These are phyloP conservation scores for Saccopteryx leptura DNA, from an alignment of 2,113 vertebrate genomes.

Conservation along the genomic window DNA sequence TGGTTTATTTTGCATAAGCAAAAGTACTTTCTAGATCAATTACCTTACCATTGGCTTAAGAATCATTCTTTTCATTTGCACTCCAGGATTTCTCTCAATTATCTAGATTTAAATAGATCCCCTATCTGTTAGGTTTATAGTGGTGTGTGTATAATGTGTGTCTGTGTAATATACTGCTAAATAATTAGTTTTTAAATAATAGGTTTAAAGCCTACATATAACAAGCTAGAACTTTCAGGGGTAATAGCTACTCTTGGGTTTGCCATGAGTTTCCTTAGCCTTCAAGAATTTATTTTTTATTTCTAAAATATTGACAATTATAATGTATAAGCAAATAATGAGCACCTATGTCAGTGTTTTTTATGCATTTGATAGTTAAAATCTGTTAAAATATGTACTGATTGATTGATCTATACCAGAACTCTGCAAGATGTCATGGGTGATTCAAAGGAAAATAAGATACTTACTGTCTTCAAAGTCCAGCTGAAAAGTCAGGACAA, in stretches of 20 bases:
- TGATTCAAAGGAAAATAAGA: background rate
- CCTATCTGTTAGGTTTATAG: background rate
- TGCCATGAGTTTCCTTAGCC: background rate
- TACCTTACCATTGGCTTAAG: background rate
- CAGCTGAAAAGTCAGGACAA: background rate
- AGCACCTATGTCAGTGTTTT: background rate
- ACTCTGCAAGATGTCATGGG: background rate
- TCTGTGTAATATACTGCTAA: background rate
- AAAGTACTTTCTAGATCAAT: background rate
- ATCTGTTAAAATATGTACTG: background rate
- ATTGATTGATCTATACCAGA: background rate
- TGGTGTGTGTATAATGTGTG: background rate
- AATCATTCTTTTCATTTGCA: background rate
- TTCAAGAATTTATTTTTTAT: background rate
- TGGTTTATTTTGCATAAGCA: background rate
- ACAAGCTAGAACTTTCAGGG: background rate
- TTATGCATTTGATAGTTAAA: background rate
- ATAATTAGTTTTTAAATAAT: slow-evolving; percentile 1
- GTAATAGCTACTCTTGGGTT: background rate
- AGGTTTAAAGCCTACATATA: background rate
- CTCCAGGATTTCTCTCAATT: background rate
- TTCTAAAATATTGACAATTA: background rate
- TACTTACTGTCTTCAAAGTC: background rate
- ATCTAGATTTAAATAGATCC: background rate
- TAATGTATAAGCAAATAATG: background rate